These are phyloP conservation scores for Paralichthys olivaceus DNA, from an alignment of 2,113 vertebrate genomes.

Conservation along the genomic window DNA sequence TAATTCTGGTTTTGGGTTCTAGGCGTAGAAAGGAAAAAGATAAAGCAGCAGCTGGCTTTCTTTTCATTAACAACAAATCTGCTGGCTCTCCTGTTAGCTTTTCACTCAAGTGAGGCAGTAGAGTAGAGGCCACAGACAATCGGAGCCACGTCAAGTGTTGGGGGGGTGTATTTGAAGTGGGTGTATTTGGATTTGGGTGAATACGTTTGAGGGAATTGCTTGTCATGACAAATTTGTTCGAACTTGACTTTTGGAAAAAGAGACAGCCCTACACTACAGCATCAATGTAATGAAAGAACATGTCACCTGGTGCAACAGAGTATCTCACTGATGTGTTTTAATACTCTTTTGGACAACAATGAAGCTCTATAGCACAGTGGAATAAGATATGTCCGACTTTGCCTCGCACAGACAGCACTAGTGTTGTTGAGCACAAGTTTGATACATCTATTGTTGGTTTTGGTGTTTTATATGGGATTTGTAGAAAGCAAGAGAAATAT, in stretches of 20 bases:
- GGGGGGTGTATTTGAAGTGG: no score
- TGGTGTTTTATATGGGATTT: neutral
- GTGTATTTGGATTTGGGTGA: no score
- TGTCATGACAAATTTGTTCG: no score
- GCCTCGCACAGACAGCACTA: neutral
- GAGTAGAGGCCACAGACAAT: no score
- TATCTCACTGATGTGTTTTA: neutral
- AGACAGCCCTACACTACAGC: neutral
- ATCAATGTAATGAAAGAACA: neutral
- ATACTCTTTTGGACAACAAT: neutral
- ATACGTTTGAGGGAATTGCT: no score
- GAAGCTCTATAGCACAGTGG: neutral
- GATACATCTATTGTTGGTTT: neutral
- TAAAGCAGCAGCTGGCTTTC: no score
- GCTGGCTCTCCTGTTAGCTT: no score
- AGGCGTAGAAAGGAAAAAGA: no score
- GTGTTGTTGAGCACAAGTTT: neutral
- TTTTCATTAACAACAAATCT: no score
- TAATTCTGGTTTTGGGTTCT: no score
- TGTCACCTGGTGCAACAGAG: neutral
- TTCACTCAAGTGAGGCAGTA: no score
- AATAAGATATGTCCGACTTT: neutral
- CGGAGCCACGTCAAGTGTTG: no score
- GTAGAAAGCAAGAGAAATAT: neutral
- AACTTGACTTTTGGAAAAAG: neutral